These are phyloP conservation scores for Trissonchulus latispiculum DNA, from an alignment of 2,888 invertebrate genomes.

Conservation along the genomic window DNA sequence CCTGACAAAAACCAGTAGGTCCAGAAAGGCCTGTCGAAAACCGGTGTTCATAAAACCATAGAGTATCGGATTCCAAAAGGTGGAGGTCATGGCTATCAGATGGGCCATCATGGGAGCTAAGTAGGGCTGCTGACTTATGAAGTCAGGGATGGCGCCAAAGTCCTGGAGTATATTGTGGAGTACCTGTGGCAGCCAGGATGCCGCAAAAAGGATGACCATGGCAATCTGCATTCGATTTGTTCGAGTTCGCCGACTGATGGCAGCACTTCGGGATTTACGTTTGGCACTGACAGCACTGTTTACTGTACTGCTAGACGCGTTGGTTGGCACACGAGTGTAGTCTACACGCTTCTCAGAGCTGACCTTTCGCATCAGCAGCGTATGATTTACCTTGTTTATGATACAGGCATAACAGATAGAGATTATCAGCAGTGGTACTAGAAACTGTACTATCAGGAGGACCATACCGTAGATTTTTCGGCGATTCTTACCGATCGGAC, in stretches of 20 bases:
- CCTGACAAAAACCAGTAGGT: neutral
- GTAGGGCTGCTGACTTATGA: neutral
- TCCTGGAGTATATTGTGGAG: constrained; percentile 9
- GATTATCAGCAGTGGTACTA: constrained; percentile 11
- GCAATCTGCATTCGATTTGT: constrained; percentile 22
- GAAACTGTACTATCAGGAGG: constrained; percentile 12
- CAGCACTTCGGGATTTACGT: constrained; percentile 23
- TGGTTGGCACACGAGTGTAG: neutral
- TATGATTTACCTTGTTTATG: neutral
- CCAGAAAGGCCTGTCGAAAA: constrained; percentile 12
- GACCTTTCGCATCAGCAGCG: neutral
- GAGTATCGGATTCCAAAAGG: constrained; percentile 14
- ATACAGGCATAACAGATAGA: constrained; percentile 15
- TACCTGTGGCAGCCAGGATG: constrained; percentile 1
- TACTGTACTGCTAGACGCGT: neutral
- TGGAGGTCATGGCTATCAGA: constrained; percentile 15
- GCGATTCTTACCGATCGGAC: neutral
- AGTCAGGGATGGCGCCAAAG: neutral
- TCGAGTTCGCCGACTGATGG: constrained; percentile 24
- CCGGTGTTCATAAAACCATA: constrained; percentile 14
- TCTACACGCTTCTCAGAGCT: neutral
- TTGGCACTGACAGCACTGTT: neutral
- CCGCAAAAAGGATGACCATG: constrained; percentile 15
- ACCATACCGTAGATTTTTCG: constrained; percentile 16
- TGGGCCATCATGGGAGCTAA: constrained; percentile 1